Base-by-base conservation (phyloP, 2,888 invertebrate species). In the Celastrina argiolus region DNA sequence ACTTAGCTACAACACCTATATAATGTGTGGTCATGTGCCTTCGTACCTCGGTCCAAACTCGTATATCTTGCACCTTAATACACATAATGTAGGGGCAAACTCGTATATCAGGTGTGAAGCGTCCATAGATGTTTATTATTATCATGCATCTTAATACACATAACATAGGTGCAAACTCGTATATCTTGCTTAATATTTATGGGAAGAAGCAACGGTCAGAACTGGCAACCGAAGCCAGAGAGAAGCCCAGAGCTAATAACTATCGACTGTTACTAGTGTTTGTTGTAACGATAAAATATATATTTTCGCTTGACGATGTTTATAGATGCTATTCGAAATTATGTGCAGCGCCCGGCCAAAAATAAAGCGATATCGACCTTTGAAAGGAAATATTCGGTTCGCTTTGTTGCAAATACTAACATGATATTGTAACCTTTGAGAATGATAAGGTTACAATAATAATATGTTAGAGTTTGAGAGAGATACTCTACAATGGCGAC, bases 1-100 rank as follows among this genome's bases (percentile, higher is more conserved):
- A 76, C 78, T 74, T 73, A 76, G 84, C 81, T 82, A 81, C 81
- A 81, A 80, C 85, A 85, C 86, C 86, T 86, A 76, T 78, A 84
- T 10, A n/a, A 36, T 36, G 10, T 7, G 82, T 82, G 84, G 81
- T 87, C 87, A 86, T 81, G 85, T 85, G 87, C 75, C 67, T 64
- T 51, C 28, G 56, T 65, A 67, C 66, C 67, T 68, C 36, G 59
- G 36, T 61, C 39, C 36, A 39, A 18, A 36, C 34, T 61, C 36
- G 10, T 31, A 18, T 22, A 22, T 61, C 22, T 22, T 26, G 16
- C 16, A 22, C 36, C 58, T 58, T 7, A 31, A n/a, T n/a, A n/a
- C n/a, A n/a, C n/a, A n/a, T n/a, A n/a, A n/a, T n/a, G n/a, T n/a
- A n/a, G n/a, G n/a, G n/a, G n/a, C n/a, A n/a, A n/a, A n/a, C n/a